Conservation (phyloP, 2,888 invertebrate species). For the Melitaea athalia region DNA sequence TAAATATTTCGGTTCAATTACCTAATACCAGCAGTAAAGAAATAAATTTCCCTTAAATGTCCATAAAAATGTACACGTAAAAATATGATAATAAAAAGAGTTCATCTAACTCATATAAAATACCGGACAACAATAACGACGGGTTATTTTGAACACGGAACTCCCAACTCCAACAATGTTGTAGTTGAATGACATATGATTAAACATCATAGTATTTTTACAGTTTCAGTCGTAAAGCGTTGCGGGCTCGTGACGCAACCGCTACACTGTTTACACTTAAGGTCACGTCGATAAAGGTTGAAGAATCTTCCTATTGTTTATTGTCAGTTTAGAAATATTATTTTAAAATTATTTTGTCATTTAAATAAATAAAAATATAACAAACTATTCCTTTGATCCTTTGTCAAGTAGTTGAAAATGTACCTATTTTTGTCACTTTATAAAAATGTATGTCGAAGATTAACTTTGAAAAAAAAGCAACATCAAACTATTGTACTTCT, state of each 20-base stretch:
- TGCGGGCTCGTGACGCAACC: not conserved
- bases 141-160: not conserved
- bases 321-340: not conserved
- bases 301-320: not conserved
- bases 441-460: too few species aligned
- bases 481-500: too few species aligned
- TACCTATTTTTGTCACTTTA: too few species aligned
- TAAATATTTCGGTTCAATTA: too few species aligned
- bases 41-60: too few species aligned
- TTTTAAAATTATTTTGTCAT: not conserved
- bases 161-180: not conserved
- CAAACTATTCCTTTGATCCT: too few species aligned
- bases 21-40: too few species aligned
- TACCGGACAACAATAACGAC: not conserved
- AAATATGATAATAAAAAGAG: too few species aligned
- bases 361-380: not conserved
- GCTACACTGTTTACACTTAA: not conserved
- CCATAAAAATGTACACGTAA: too few species aligned
- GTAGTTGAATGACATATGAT: slow-evolving; percentile 7
- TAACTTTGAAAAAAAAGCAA: too few species aligned
- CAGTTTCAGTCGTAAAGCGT: slow-evolving; percentile 9
- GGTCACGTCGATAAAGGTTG: not conserved
- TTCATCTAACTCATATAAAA: not conserved
- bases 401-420: too few species aligned
- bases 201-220: slow-evolving; percentile 48